Conservation (phyloP, 2,797 vertebrate genomes). For the Limnodromus scolopaceus region DNA sequence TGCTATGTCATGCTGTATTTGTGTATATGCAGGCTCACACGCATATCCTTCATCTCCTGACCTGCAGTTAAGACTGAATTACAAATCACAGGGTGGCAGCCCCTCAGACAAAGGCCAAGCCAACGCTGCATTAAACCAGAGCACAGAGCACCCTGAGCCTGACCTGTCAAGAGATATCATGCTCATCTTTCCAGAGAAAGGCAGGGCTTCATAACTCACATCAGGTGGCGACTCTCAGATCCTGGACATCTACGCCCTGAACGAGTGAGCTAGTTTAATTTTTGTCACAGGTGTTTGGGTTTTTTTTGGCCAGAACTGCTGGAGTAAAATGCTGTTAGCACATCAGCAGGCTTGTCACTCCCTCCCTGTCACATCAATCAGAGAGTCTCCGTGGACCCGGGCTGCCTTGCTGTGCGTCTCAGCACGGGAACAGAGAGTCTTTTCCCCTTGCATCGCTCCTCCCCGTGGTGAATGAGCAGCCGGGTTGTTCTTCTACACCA, state of each 20-base stretch:
- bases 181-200: constrained; percentile 1
- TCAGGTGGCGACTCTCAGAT: not conserved
- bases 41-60: not conserved
- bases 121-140: not conserved
- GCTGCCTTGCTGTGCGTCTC: not conserved
- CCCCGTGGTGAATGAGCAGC: not conserved
- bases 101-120: constrained; percentile 28
- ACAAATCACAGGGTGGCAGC: constrained; percentile 49
- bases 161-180: not conserved
- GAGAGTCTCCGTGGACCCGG: not conserved
- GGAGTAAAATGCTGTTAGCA: constrained; percentile 28
- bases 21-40: not conserved
- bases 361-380: constrained; percentile 58
- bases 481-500: not conserved
- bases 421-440: not conserved
- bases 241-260: not conserved
- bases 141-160: constrained; percentile 10
- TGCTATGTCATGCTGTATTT: constrained; percentile 17
- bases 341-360: constrained; percentile 58
- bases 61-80: constrained; percentile 60
- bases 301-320: constrained; percentile 31
- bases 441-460: not conserved
- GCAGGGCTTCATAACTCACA: constrained; percentile 23
- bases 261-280: not conserved
- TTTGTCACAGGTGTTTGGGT: constrained; percentile 21